Evolutionary conservation across 2,113 vertebrate genomes (phyloP).

Genomic region (Callorhinus ursinus): DNA sequence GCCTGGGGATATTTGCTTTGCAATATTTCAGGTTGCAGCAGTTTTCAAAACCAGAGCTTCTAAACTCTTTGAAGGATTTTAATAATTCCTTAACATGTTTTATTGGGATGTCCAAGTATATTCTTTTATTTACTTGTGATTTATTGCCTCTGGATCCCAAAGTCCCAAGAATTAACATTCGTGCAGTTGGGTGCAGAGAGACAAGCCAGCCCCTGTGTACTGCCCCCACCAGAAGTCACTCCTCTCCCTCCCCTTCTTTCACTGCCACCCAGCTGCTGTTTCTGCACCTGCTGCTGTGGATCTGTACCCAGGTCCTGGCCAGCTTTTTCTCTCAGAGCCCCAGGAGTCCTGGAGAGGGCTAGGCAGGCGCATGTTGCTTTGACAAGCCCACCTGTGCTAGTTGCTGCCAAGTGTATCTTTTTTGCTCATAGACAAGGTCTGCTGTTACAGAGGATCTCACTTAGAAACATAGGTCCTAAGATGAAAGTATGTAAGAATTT

Average conservation of each 20-base stretch:
- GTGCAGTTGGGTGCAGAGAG: neutral
- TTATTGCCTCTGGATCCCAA: neutral
- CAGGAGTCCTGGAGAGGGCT: neutral
- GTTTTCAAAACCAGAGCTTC: neutral
- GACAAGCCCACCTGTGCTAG: fast-evolving
- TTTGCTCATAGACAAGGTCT: neutral
- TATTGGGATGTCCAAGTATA: neutral
- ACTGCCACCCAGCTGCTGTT: neutral
- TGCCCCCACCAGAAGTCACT: fast-evolving
- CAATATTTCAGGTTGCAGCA: neutral
- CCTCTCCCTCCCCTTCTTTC: too few relatives aligned
- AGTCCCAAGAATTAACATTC: neutral
- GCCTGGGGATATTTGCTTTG: neutral
- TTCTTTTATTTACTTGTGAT: neutral
- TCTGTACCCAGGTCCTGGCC: neutral
- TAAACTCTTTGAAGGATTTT: neutral
- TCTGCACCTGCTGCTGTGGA: neutral
- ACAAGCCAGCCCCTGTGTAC: neutral
- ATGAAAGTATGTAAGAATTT: neutral
- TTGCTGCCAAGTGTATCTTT: neutral
- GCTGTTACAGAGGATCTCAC: neutral
- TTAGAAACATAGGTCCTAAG: neutral
- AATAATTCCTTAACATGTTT: neutral
- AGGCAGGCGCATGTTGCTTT: neutral
- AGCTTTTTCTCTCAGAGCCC: neutral